Evolutionary conservation across 2,888 invertebrate genomes (phyloP).

Genomic region (Metellina segmentata): DNA sequence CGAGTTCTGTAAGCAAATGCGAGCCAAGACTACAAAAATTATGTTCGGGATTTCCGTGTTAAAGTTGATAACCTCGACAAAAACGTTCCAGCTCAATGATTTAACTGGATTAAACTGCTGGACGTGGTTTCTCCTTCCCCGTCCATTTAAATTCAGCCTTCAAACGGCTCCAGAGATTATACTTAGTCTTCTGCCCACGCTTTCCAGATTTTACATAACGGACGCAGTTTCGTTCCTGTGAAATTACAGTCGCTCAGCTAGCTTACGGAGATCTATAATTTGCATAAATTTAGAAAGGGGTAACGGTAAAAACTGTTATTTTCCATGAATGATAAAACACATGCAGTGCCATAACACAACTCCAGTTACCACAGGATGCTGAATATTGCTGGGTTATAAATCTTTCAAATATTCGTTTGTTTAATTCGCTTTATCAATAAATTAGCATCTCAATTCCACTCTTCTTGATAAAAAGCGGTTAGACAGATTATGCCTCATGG

Average conservation of each 20-base stretch:
- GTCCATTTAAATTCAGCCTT: constrained; percentile 31
- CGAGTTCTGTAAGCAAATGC: no score
- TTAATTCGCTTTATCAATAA: no score
- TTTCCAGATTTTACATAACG: neutral
- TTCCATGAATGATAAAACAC: neutral
- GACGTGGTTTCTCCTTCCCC: constrained; percentile 7
- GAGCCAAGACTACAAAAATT: neutral
- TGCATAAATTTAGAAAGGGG: constrained; percentile 8
- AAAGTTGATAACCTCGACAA: constrained; percentile 10
- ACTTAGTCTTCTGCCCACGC: constrained; percentile 12
- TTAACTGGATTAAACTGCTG: constrained; percentile 43
- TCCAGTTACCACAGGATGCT: neutral
- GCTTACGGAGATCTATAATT: neutral
- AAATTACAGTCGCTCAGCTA: neutral
- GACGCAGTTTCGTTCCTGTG: neutral
- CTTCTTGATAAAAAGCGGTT: no score
- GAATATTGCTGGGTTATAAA: neutral
- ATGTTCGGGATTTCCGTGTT: neutral
- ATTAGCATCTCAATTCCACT: no score
- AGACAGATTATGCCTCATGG: no score
- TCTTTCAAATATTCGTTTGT: no score
- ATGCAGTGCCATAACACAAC: neutral
- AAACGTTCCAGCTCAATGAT: neutral
- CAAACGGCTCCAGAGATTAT: constrained; percentile 5
- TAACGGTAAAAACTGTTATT: neutral